Evolutionary conservation across 2,888 invertebrate species (phyloP).

Genomic region (Sesia apiformis): DNA sequence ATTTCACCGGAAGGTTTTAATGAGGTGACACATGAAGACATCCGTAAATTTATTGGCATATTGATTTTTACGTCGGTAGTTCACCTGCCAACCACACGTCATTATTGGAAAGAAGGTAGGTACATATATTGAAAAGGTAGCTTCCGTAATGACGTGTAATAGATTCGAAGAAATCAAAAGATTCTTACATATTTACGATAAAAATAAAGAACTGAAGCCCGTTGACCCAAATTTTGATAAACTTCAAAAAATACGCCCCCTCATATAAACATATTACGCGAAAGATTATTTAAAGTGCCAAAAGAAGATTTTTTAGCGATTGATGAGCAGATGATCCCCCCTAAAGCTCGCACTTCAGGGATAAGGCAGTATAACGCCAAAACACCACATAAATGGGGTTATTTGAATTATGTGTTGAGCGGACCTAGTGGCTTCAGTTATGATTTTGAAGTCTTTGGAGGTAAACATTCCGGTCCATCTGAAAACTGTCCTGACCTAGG

Average conservation of each 20-base stretch:
- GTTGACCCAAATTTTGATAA: too few species aligned
- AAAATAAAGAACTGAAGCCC: too few species aligned
- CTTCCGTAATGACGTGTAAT: conserved; percentile 11
- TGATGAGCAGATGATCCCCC: background rate
- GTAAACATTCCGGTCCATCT: background rate
- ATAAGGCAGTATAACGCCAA: background rate
- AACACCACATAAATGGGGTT: too few species aligned
- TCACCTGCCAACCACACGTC: conserved; percentile 14
- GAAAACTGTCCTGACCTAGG: conserved; percentile 3
- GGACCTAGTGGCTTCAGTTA: too few species aligned
- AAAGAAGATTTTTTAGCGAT: conserved; percentile 5
- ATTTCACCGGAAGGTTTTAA: conserved; percentile 3
- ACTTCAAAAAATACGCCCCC: too few species aligned
- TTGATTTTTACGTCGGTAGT: conserved; percentile 15
- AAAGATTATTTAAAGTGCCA: too few species aligned
- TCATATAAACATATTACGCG: too few species aligned
- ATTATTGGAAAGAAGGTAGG: conserved; percentile 15
- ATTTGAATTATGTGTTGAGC: too few species aligned
- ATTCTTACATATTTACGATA: conserved; percentile 12
- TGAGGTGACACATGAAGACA: conserved; percentile 4
- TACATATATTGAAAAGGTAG: conserved; percentile 12
- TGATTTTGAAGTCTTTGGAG: too few species aligned
- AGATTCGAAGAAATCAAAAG: conserved; percentile 14
- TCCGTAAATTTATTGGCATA: conserved; percentile 12
- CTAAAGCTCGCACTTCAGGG: background rate